Conservation (phyloP, 2,797 vertebrate genomes). For the Columba guinea region DNA sequence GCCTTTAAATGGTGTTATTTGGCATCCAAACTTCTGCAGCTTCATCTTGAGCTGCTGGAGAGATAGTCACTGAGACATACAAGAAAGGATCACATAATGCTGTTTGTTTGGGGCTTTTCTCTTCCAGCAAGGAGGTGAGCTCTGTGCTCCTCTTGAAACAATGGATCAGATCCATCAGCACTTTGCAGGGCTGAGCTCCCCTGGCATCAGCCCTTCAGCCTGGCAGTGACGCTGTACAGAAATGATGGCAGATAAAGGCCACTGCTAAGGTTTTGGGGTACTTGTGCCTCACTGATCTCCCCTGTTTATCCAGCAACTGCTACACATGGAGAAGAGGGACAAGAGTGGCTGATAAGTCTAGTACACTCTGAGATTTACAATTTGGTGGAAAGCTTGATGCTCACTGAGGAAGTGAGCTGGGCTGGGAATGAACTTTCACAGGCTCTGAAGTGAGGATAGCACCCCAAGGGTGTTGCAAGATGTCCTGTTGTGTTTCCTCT, state of each 20-base stretch:
- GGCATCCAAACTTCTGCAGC: background rate
- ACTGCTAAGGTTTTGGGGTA: background rate
- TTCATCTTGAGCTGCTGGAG: background rate
- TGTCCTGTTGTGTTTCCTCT: constrained; percentile 29
- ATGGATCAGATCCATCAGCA: background rate
- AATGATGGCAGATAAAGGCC: background rate
- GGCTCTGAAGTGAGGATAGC: background rate
- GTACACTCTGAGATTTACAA: background rate
- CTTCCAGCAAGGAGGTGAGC: background rate
- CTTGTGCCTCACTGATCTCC: background rate
- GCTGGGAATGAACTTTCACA: background rate
- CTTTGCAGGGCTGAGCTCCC: background rate
- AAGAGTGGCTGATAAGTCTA: background rate
- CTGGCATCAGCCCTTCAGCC: background rate
- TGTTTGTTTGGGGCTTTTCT: background rate
- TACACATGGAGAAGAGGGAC: background rate
- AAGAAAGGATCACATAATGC: background rate
- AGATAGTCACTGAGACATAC: background rate
- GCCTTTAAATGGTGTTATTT: background rate
- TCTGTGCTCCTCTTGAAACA: background rate
- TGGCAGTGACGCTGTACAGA: background rate
- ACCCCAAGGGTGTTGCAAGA: constrained; percentile 29
- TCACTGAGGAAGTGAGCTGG: background rate
- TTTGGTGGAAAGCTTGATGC: background rate
- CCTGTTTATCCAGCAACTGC: background rate